Evolutionary conservation across 2,888 invertebrate species (phyloP).

Genomic region (Sinopyrophorus schimmeli): DNA sequence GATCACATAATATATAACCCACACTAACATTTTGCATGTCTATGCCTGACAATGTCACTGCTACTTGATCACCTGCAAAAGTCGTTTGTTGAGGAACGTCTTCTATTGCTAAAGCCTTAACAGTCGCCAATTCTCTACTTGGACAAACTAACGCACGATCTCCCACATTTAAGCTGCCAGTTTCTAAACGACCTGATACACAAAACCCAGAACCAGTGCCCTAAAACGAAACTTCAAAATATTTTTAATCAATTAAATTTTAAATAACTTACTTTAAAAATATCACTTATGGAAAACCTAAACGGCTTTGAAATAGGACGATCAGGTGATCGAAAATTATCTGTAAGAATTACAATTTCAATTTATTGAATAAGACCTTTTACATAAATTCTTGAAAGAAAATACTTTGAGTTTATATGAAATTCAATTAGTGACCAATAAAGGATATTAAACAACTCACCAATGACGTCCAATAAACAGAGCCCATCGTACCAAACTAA

Average conservation of each 20-base stretch:
- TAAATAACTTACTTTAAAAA: slow-evolving; percentile 90
- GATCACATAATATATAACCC: slow-evolving; percentile 88
- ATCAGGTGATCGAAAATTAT: slow-evolving; percentile 83
- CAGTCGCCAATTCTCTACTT: slow-evolving; percentile 76
- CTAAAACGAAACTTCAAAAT: slow-evolving; percentile 42
- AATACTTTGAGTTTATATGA: background rate
- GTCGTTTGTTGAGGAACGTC: slow-evolving; percentile 76
- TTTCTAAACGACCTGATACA: slow-evolving; percentile 89
- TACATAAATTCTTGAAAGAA: slow-evolving; percentile 5
- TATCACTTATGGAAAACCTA: slow-evolving; percentile 90
- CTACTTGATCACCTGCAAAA: slow-evolving; percentile 94
- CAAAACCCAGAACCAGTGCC: slow-evolving; percentile 89
- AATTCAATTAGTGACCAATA: too few species aligned
- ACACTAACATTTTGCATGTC: slow-evolving; percentile 84
- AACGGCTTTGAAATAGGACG: slow-evolving; percentile 87
- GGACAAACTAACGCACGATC: slow-evolving; percentile 89
- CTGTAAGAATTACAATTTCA: slow-evolving; percentile 57
- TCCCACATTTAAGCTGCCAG: slow-evolving; percentile 82
- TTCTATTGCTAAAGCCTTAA: slow-evolving; percentile 71
- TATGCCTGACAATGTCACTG: slow-evolving; percentile 78
- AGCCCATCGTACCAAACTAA: slow-evolving; percentile 83
- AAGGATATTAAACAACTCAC: slow-evolving; percentile 50
- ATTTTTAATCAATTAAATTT: too few species aligned
- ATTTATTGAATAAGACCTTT: slow-evolving; percentile 8
- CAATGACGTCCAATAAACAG: slow-evolving; percentile 82